These are phyloP conservation scores for Parascotia fuliginaria DNA, from an alignment of 2,888 invertebrate species.

Conservation along the genomic window DNA sequence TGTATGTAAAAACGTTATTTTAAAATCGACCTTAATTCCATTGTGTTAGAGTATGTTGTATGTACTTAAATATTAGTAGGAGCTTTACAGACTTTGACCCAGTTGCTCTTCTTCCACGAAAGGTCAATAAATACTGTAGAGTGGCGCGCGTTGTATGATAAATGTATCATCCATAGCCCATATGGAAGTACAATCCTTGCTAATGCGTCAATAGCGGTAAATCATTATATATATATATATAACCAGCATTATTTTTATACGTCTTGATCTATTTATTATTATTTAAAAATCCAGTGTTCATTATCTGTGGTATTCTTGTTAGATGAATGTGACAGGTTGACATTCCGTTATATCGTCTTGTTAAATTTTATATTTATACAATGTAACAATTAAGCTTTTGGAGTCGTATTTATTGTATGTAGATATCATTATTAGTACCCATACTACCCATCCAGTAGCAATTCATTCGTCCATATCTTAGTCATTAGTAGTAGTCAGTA, in stretches of 20 bases:
- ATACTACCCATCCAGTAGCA: slow-evolving; percentile 72
- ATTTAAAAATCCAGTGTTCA: slow-evolving; percentile 62
- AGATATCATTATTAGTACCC: slow-evolving; percentile 57
- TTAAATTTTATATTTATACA: slow-evolving; percentile 45
- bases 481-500: slow-evolving; percentile 76
- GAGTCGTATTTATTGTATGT: slow-evolving; percentile 53
- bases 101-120: too few species aligned
- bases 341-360: slow-evolving; percentile 59
- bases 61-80: too few species aligned
- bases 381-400: slow-evolving; percentile 50
- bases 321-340: slow-evolving; percentile 46
- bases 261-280: slow-evolving; percentile 8
- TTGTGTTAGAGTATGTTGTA: too few species aligned
- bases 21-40: too few species aligned
- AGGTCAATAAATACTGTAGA: too few species aligned
- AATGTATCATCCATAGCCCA: too few species aligned
- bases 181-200: too few species aligned
- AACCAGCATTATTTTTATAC: not conserved
- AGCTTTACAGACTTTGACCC: too few species aligned
- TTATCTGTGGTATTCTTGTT: slow-evolving; percentile 62
- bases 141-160: too few species aligned
- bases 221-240: too few species aligned
- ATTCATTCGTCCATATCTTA: slow-evolving; percentile 83
- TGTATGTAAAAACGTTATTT: too few species aligned
- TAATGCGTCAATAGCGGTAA: too few species aligned